These are phyloP conservation scores for Cliona cf. orientalis DNA, from an alignment of 37 sponge, comb jelly and placozoan genomes.

Conservation along the genomic window DNA sequence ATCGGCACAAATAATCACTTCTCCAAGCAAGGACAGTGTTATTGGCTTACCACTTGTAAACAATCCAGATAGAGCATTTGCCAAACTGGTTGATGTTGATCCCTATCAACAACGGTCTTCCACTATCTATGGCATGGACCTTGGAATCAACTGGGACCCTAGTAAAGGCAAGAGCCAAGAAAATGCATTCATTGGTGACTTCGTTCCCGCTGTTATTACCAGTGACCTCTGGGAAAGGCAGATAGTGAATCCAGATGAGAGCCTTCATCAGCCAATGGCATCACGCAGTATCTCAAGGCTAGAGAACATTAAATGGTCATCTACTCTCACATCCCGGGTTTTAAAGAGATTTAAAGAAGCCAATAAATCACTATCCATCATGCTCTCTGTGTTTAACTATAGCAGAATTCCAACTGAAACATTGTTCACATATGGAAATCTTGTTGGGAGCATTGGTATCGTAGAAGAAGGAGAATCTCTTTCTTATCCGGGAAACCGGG, in stretches of 20 bases:
- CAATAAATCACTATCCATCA: not conserved
- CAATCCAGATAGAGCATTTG: not conserved
- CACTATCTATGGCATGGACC: not conserved
- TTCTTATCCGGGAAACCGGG: not conserved
- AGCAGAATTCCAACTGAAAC: not conserved
- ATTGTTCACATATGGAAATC: slow-evolving; percentile 2
- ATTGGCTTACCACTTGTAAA: not conserved
- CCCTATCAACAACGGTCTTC: not conserved
- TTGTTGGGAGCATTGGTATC: slow-evolving; percentile 28
- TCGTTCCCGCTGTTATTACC: not conserved
- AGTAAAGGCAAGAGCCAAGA: no score
- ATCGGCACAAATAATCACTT: no score
- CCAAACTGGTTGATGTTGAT: not conserved
- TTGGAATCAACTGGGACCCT: not conserved
- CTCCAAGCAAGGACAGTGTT: not conserved
- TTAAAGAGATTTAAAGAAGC: not conserved
- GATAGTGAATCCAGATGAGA: not conserved
- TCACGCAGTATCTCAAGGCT: not conserved
- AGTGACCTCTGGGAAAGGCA: not conserved
- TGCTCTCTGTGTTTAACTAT: no score
- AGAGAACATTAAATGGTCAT: not conserved
- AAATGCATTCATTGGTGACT: slow-evolving; percentile 15
- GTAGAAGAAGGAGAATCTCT: not conserved
- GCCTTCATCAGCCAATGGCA: not conserved
- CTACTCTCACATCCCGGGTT: not conserved